phyloP scores from a whole-genome alignment of 2,113 vertebrate species.

The Pomatorhinus ruficollis region DNA sequence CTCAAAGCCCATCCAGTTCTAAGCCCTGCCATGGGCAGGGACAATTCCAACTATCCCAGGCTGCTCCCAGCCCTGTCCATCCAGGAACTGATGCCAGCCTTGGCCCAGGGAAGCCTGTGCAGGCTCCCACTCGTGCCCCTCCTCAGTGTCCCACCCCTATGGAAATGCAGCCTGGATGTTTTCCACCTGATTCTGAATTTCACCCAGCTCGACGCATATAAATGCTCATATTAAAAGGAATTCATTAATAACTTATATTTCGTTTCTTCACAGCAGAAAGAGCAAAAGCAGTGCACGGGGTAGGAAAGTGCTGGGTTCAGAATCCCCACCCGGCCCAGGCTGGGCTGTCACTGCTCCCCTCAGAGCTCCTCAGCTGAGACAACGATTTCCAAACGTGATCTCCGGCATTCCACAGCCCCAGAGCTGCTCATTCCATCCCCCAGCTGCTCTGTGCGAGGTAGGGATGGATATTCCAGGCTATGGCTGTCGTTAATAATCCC shows the following conservation, averaged over 20 bases:
- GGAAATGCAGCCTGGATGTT: background rate
- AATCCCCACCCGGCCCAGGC: background rate
- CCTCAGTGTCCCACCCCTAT: rapidly evolving
- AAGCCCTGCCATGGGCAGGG: background rate
- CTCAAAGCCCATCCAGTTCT: rapidly evolving
- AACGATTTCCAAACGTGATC: background rate
- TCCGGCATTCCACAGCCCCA: conserved; percentile 1
- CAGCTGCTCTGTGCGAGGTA: background rate
- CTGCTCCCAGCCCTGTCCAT: background rate
- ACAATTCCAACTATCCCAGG: rapidly evolving
- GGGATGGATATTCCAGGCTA: background rate
- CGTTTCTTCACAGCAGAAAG: background rate
- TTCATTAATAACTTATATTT: background rate
- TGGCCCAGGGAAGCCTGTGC: rapidly evolving
- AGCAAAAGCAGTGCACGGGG: background rate
- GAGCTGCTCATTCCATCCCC: conserved; percentile 24
- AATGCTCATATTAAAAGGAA: background rate
- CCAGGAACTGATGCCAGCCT: rapidly evolving
- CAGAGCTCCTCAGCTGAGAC: conserved; percentile 45
- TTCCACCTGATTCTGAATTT: background rate
- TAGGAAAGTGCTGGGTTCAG: background rate
- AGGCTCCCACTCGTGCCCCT: rapidly evolving
- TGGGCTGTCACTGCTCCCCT: background rate
- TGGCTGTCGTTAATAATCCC: conserved; percentile 7
- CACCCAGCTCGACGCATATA: background rate